Evolutionary conservation across 1,140 invertebrate species (phyloP), one percentile per base, ranked within the genome.

Genomic region (Cyrtorhinus lividipennis): DNA sequence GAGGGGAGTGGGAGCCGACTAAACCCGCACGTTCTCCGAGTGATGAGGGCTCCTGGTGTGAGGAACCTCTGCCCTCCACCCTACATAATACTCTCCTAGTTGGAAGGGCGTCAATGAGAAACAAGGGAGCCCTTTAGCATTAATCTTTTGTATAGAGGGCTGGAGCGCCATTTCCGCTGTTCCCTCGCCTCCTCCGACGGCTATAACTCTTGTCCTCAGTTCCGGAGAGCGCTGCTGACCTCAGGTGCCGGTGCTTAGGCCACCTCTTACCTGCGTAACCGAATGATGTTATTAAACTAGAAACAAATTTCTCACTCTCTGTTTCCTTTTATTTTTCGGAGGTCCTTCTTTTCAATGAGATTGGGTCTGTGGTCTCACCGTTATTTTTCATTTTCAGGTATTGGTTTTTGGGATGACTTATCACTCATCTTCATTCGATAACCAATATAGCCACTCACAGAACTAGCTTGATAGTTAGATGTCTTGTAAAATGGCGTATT

Each of bases 71-170:
- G n/a, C 38, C 38, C 8, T 8, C n/a, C 38, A 8, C 38, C 38
- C 8, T 44, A 44, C 38, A 44, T n/a, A n/a, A n/a, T n/a, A 44
- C 38, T 44, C 38, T 44, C n/a, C 38, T 8, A n/a, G 38, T n/a
- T 10, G 48, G 20, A 53, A 53, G 48, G 48, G 48, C 48, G 10
- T 53, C 48, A 53, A 53, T 53, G 48, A 53, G 48, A 53, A 53
- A 53, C 48, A 53, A 53, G 48, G 48, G 48, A 53, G 48, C 48
- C 48, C 48, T 53, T 53, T 53, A 53, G 20, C 48, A 53, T 53
- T 53, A 53, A 53, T 53, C 48, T 53, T 53, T 53, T 53, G 48
- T 53, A 53, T 53, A 53, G 48, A 53, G 48, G 48, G 48, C 48
- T 13, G 48, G 48, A 53, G 48, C 48, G 48, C 48, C 48, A 53